phyloP scores from a whole-genome alignment of 2,888 invertebrate genomes.

The Yponomeuta sedellus region DNA sequence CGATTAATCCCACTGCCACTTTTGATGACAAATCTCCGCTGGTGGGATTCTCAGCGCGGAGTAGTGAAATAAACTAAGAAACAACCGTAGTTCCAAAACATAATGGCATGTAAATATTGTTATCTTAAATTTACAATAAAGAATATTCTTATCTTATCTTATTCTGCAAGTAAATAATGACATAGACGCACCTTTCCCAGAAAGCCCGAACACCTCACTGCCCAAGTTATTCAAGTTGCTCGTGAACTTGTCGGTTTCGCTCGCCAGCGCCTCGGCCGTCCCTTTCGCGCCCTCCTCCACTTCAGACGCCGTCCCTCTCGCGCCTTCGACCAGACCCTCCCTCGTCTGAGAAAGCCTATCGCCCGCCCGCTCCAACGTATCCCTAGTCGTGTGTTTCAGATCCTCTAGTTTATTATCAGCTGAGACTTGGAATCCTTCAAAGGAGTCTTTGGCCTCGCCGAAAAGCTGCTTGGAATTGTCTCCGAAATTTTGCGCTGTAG shows the following conservation, averaged over 20 bases:
- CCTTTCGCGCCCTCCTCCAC: constrained; percentile 32
- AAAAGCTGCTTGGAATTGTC: constrained; percentile 51
- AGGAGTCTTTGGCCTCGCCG: constrained; percentile 49
- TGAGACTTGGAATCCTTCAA: constrained; percentile 66
- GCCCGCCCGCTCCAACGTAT: constrained; percentile 43
- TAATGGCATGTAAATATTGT: too few species aligned
- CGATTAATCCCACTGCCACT: too few species aligned
- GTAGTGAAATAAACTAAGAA: too few species aligned
- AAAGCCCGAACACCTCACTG: constrained; percentile 63
- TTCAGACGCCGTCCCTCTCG: constrained; percentile 35
- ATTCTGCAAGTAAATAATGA: background rate
- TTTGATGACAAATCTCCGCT: too few species aligned
- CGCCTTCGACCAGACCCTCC: constrained; percentile 30
- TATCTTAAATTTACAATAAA: too few species aligned
- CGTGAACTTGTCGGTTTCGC: constrained; percentile 60
- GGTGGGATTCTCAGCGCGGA: too few species aligned
- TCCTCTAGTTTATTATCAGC: constrained; percentile 66
- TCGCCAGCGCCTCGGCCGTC: constrained; percentile 39
- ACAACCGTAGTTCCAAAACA: too few species aligned
- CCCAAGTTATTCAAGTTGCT: constrained; percentile 66
- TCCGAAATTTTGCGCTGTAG: constrained; percentile 37
- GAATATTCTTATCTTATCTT: too few species aligned
- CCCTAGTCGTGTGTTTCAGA: constrained; percentile 44
- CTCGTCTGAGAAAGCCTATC: constrained; percentile 44
- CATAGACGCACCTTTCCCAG: constrained; percentile 58